Evolutionary conservation across 2,888 invertebrate genomes (phyloP).

Genomic region (Bhutanitis thaidina): DNA sequence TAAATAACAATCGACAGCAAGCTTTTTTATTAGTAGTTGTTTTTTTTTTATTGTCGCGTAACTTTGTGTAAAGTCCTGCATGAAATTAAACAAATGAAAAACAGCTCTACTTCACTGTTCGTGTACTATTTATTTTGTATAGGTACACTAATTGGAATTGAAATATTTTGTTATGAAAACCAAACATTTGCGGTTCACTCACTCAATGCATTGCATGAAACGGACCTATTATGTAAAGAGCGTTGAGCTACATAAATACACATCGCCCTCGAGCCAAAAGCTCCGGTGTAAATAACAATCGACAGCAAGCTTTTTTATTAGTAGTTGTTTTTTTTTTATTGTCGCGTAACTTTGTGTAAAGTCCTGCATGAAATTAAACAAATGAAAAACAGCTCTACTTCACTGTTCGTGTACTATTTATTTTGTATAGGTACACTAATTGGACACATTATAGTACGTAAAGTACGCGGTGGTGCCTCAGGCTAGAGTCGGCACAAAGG

Average conservation of each 20-base stretch:
- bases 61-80: no score
- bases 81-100: no score
- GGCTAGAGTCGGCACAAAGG: conserved; percentile 56
- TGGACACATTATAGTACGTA: conserved; percentile 56
- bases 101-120: no score
- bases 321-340: not conserved
- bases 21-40: not conserved
- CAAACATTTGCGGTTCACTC: conserved; percentile 17
- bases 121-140: not conserved
- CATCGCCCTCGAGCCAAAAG: conserved; percentile 39
- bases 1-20: conserved; percentile 25
- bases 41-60: no score
- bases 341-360: no score
- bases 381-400: no score
- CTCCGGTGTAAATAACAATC: conserved; percentile 26
- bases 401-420: conserved; percentile 1
- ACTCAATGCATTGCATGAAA: conserved; percentile 37
- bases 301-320: conserved; percentile 7
- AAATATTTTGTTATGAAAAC: conserved; percentile 2
- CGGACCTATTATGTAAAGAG: conserved; percentile 20
- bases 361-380: no score
- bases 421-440: conserved; percentile 54
- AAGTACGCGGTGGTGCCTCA: conserved; percentile 37
- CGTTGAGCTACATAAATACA: conserved; percentile 45
- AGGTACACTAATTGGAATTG: conserved; percentile 4